Evolutionary conservation across 2,113 vertebrate species (phyloP), one percentile per base, ranked within the genome.

Genomic region (Eptesicus fuscus): DNA sequence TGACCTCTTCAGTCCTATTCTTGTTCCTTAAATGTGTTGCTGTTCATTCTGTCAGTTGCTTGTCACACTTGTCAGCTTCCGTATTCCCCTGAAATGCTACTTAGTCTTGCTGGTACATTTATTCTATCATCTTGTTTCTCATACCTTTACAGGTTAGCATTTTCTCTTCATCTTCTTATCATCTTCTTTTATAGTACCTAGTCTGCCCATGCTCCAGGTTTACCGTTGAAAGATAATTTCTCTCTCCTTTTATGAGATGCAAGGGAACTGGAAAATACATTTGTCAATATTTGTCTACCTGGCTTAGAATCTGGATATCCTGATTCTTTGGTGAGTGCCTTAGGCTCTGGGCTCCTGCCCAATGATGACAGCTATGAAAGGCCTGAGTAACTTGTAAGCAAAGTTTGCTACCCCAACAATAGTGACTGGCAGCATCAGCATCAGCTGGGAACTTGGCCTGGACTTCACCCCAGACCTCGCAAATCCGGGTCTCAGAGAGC

Each of bases 371-470:
- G 37, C 53, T 83, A 0, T 9, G 53, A 40, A 78, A 25, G 28
- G 4, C 23, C 28, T 65, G 7, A 32, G 5, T 49, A 25, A 35
- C 13, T 71, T 86, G 22, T 65, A 83, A 22, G 40, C 20, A 14
- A 23, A 16, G 22, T 23, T 40, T 5, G 1, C 35, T 28, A 0
- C 30, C 7, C 7, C 0, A 10, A 79, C 1, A 2, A 40, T 25
- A 51, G 42, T 22, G 2, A 32, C 40, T 22, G 2, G n/a, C 13
- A 61, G 77, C 30, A 11, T n/a, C 47, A 32, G 40, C 25, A 65
- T 35, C 22, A 51, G 2, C 18, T 77, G 47, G 14, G 56, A 74
- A 30, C 1, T 82, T 78, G n/a, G 2, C 7, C 5, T 17, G 28
- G 18, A 22, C 40, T 69, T 23, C 11, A 30, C 1, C 22, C 3